These are phyloP conservation scores for Hydrolagus colliei DNA, from an alignment of 2,797 vertebrate species.

Conservation along the genomic window DNA sequence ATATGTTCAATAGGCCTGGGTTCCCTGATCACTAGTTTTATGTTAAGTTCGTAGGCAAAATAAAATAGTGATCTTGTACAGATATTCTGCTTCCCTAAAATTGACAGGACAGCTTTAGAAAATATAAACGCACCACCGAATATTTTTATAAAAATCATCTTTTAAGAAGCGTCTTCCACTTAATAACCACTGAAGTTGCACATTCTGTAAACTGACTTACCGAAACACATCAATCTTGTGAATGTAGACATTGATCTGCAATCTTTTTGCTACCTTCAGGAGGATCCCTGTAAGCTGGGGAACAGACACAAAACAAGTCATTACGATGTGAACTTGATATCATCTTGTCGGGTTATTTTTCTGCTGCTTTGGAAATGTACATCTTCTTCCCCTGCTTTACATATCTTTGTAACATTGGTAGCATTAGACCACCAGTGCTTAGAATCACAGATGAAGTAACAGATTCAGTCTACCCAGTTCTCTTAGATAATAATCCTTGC, in stretches of 20 bases:
- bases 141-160: background rate
- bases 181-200: background rate
- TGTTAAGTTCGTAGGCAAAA: background rate
- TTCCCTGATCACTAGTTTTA: background rate
- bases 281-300: slow-evolving; percentile 78
- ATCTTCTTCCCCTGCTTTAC: too few relatives aligned
- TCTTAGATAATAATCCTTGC: background rate
- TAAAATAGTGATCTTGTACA: background rate
- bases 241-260: slow-evolving; percentile 79
- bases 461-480: background rate
- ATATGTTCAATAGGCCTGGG: too few relatives aligned
- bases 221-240: slow-evolving; percentile 63
- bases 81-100: background rate
- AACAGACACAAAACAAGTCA: background rate
- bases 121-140: background rate
- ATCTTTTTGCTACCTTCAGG: slow-evolving; percentile 73
- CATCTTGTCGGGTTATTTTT: background rate
- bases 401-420: background rate
- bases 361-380: background rate
- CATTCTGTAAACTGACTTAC: slow-evolving; percentile 55
- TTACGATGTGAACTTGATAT: background rate
- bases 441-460: background rate
- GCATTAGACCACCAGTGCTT: background rate
- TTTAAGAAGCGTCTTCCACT: background rate
- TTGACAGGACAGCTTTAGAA: background rate